These are phyloP conservation scores for Leptobrachium ailaonicum DNA, from an alignment of 2,113 vertebrate species.

Conservation along the genomic window DNA sequence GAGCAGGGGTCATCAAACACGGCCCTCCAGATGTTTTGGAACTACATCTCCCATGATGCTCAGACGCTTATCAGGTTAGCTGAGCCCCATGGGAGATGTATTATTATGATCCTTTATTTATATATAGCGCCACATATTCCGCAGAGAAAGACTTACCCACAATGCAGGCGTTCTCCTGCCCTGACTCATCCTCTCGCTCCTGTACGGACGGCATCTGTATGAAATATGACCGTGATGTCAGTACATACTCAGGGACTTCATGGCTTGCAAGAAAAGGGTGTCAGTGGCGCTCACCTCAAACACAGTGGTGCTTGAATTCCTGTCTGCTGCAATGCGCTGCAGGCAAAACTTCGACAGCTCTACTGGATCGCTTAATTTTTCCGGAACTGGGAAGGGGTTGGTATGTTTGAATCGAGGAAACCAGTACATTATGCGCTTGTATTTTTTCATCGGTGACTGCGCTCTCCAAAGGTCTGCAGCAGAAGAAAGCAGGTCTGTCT, in stretches of 20 bases:
- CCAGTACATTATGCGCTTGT: constrained; percentile 83
- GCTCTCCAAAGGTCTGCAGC: constrained; percentile 78
- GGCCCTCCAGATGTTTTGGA: too few species aligned
- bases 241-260: background rate
- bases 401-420: constrained; percentile 77
- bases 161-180: constrained; percentile 62
- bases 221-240: background rate
- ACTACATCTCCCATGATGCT: too few species aligned
- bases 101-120: too few species aligned
- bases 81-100: too few species aligned
- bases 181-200: constrained; percentile 59
- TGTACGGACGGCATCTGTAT: constrained; percentile 63
- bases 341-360: constrained; percentile 75
- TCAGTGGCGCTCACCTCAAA: constrained; percentile 72
- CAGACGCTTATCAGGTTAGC: too few species aligned
- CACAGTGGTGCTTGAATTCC: constrained; percentile 70
- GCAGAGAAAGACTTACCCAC: constrained; percentile 63
- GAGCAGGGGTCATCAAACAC: too few species aligned
- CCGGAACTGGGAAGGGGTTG: constrained; percentile 76
- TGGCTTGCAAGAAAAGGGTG: background rate
- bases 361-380: constrained; percentile 72
- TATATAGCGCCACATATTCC: too few species aligned
- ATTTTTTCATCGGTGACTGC: constrained; percentile 83
- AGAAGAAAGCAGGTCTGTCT: constrained; percentile 81
- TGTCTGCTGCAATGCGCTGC: constrained; percentile 72